A percentile compares a stretch with the other conserved stretches of the same genome.
Conservation (phyloP, 2,888 invertebrate genomes). For the Nomada lathburiana region DNA sequence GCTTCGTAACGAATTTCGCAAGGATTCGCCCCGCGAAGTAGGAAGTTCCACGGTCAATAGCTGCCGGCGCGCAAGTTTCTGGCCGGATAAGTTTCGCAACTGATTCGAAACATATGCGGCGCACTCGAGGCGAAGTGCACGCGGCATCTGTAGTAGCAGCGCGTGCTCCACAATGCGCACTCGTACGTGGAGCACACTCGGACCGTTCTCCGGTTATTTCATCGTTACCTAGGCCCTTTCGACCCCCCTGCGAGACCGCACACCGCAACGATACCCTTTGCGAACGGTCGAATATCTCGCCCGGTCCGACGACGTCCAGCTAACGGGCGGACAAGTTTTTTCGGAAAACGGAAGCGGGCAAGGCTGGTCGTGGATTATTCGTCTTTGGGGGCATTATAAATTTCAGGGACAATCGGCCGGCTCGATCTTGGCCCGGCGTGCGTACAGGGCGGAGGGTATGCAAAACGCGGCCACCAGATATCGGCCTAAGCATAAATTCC, state of each 20-base stretch:
- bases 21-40: constrained; percentile 45
- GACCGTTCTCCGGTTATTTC: constrained; percentile 72
- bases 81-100: constrained; percentile 70
- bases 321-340: background rate
- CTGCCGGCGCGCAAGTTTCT: background rate
- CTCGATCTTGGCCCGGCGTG: constrained; percentile 56
- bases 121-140: constrained; percentile 76
- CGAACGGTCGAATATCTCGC: too few relatives aligned
- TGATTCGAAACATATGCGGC: constrained; percentile 82
- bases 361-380: constrained; percentile 44
- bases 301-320: too few relatives aligned
- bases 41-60: constrained; percentile 52
- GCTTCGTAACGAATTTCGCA: constrained; percentile 44
- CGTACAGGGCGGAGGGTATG: constrained; percentile 67
- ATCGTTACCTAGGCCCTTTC: constrained; percentile 70
- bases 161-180: constrained; percentile 84
- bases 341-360: background rate
- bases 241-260: constrained; percentile 70
- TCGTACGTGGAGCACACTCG: constrained; percentile 73
- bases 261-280: constrained; percentile 55
- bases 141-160: constrained; percentile 82
- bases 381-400: constrained; percentile 56
- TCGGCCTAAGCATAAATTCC: constrained; percentile 84
- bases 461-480: constrained; percentile 79
- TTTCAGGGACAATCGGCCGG: constrained; percentile 57